These are phyloP conservation scores for Battus philenor DNA, from an alignment of 1,140 invertebrate genomes.

Conservation along the genomic window DNA sequence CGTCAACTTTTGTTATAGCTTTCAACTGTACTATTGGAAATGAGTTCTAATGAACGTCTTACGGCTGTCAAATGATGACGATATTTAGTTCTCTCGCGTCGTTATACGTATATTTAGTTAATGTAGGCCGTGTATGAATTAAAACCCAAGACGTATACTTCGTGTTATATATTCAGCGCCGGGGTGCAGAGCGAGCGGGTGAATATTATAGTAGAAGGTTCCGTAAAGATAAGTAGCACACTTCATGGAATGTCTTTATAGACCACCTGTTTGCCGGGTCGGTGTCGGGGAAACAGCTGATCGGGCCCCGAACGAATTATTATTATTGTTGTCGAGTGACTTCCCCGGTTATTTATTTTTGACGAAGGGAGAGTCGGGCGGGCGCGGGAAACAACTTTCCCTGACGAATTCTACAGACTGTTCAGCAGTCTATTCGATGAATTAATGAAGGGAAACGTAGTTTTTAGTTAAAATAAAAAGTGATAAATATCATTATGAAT, in stretches of 20 bases:
- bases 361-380: constrained; percentile 30
- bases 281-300: constrained; percentile 68
- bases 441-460: neutral
- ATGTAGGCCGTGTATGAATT: no score
- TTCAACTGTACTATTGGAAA: no score
- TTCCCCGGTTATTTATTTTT: constrained; percentile 62
- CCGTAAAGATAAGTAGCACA: constrained; percentile 65
- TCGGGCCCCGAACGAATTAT: constrained; percentile 65
- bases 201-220: constrained; percentile 40
- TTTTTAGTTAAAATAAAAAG: no score
- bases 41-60: no score
- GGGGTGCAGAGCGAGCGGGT: no score
- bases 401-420: constrained; percentile 25
- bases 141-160: no score
- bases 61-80: no score
- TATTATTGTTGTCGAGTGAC: constrained; percentile 67
- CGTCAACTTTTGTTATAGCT: no score
- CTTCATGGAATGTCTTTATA: constrained; percentile 76
- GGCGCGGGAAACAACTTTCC: constrained; percentile 37
- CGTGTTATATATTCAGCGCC: no score
- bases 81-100: no score
- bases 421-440: constrained; percentile 4
- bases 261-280: constrained; percentile 74
- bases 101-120: no score
- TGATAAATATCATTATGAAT: no score